Conservation (phyloP, 2,888 invertebrate genomes). For the Platycheirus albimanus region DNA sequence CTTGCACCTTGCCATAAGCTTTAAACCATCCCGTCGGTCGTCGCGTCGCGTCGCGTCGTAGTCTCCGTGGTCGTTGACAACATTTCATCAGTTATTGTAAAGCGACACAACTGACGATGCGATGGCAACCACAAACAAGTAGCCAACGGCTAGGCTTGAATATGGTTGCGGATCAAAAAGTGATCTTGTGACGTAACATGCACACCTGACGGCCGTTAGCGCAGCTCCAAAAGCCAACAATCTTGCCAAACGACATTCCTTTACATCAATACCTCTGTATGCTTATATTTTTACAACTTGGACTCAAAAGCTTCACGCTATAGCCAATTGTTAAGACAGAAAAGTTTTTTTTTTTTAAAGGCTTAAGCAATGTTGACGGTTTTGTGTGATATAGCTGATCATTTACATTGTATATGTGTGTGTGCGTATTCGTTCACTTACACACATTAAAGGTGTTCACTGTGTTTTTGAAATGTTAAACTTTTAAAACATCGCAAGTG, state of each 20-base stretch:
- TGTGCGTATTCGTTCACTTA: constrained; percentile 5
- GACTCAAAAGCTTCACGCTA: constrained; percentile 33
- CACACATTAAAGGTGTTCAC: constrained; percentile 12
- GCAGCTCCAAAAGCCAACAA: constrained; percentile 59
- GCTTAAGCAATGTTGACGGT: constrained; percentile 36
- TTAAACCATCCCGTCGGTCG: not conserved
- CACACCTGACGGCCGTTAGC: constrained; percentile 72
- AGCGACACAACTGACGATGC: not conserved
- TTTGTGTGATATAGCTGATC: constrained; percentile 30
- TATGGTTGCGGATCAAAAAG: constrained; percentile 39
- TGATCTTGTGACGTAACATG: constrained; percentile 71
- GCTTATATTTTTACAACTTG: constrained; percentile 47
- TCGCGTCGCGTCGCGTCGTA: not conserved
- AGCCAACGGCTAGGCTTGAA: constrained; percentile 35
- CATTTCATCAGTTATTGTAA: constrained; percentile 57
- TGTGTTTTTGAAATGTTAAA: constrained; percentile 11
- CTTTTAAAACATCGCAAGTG: not conserved
- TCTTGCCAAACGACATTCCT: constrained; percentile 71
- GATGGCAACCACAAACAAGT: not conserved
- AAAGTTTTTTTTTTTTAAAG: constrained; percentile 23
- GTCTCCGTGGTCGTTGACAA: not conserved
- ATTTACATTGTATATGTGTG: constrained; percentile 22
- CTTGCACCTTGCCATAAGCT: constrained; percentile 15
- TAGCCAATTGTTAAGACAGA: constrained; percentile 19
- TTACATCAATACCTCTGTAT: constrained; percentile 65